Conservation (phyloP, 2,888 invertebrate genomes). For the Crioceris asparagi region DNA sequence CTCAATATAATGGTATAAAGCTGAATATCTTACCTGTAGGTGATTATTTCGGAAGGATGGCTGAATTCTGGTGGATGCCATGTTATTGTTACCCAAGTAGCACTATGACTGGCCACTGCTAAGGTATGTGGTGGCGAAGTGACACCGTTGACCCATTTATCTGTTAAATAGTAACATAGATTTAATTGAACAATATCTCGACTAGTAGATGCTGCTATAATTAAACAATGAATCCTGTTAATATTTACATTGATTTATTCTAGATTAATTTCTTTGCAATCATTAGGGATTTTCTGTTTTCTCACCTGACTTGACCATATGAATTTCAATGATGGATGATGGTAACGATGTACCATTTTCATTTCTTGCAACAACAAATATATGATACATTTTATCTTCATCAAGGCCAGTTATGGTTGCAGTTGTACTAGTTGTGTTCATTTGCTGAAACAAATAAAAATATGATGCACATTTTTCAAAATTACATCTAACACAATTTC, state of each 20-base stretch:
- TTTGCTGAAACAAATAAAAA: conserved; percentile 44
- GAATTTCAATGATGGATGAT: conserved; percentile 67
- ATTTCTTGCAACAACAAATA: conserved; percentile 71
- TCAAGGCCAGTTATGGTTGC: conserved; percentile 53
- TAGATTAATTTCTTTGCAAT: no score
- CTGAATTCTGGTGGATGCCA: conserved; percentile 83
- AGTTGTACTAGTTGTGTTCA: conserved; percentile 56
- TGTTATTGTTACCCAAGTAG: conserved; percentile 68
- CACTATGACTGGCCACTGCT: conserved; percentile 66
- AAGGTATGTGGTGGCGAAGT: conserved; percentile 75
- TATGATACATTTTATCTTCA: conserved; percentile 59
- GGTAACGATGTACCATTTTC: conserved; percentile 70
- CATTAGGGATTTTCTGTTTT: no score
- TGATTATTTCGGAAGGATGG: conserved; percentile 65
- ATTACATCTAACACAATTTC: no score
- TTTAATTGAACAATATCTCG: no score
- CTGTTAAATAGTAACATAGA: no score
- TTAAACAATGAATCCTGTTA: no score
- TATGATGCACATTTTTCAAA: no score
- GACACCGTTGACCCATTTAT: conserved; percentile 49
- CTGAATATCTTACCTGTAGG: conserved; percentile 50
- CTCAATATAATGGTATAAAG: background rate
- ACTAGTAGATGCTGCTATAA: no score
- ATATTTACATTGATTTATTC: no score
- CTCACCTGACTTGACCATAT: conserved; percentile 49